Evolutionary conservation across 2,888 invertebrate genomes (phyloP).

Genomic region (Macrophya annulata): DNA sequence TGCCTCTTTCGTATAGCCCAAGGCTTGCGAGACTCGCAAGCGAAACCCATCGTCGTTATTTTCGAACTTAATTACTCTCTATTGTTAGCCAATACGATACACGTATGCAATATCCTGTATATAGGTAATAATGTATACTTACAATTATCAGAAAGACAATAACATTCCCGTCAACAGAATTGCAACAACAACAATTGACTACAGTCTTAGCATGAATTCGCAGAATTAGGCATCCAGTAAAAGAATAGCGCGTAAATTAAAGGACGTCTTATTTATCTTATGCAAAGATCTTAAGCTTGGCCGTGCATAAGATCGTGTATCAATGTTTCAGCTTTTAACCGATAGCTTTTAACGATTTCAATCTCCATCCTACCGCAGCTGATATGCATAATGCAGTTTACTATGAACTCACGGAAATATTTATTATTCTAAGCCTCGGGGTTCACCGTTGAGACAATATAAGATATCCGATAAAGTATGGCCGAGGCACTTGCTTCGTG

Average conservation of each 20-base stretch:
- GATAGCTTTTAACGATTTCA: neutral
- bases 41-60: slow-evolving; percentile 16
- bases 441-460: neutral
- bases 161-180: neutral
- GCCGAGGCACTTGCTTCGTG: slow-evolving; percentile 8
- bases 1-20: neutral
- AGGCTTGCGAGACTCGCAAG: neutral
- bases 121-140: neutral
- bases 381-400: slow-evolving; percentile 13
- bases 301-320: neutral
- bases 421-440: neutral
- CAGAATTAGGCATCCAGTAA: neutral
- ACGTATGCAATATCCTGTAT: neutral
- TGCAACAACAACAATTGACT: neutral
- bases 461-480: neutral
- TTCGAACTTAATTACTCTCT: slow-evolving; percentile 39
- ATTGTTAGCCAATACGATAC: slow-evolving; percentile 6
- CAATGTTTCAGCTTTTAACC: neutral
- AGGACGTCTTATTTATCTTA: neutral
- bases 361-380: neutral
- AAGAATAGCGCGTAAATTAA: slow-evolving; percentile 2
- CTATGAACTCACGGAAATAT: neutral
- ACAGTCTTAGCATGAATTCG: neutral
- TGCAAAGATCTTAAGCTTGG: neutral
- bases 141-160: neutral